These are phyloP conservation scores for Ernsta delagoae DNA, from an alignment of 2,888 invertebrate species.

Conservation along the genomic window DNA sequence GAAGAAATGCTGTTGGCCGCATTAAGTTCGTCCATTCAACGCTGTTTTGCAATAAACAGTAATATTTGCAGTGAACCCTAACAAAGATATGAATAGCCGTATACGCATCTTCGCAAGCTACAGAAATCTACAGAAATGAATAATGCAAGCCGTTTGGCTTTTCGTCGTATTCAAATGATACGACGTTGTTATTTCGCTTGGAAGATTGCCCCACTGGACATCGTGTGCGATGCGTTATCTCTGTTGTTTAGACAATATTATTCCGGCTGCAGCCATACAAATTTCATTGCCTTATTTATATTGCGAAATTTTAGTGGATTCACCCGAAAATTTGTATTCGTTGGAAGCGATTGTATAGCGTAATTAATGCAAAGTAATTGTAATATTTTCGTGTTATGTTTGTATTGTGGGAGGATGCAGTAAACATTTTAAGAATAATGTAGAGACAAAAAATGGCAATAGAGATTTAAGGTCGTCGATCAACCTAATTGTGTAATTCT, in stretches of 20 bases:
- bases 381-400: not conserved
- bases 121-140: conserved; percentile 52
- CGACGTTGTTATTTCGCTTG: conserved; percentile 71
- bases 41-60: too few species aligned
- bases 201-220: conserved; percentile 73
- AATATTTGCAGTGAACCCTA: conserved; percentile 15
- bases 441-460: too few species aligned
- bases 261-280: conserved; percentile 16
- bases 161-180: conserved; percentile 72
- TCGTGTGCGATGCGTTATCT: conserved; percentile 40
- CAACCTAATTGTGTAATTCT: too few species aligned
- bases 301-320: conserved; percentile 18
- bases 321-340: conserved; percentile 10
- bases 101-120: conserved; percentile 15
- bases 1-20: too few species aligned
- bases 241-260: conserved; percentile 43
- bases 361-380: not conserved
- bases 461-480: too few species aligned
- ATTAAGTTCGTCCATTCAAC: too few species aligned
- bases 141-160: conserved; percentile 74
- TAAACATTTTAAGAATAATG: too few species aligned
- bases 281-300: conserved; percentile 21
- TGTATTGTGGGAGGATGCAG: not conserved
- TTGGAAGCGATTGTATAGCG: not conserved
- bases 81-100: conserved; percentile 10